Conservation (phyloP, 2,888 invertebrate species). For the Pilophorus perplexus region DNA sequence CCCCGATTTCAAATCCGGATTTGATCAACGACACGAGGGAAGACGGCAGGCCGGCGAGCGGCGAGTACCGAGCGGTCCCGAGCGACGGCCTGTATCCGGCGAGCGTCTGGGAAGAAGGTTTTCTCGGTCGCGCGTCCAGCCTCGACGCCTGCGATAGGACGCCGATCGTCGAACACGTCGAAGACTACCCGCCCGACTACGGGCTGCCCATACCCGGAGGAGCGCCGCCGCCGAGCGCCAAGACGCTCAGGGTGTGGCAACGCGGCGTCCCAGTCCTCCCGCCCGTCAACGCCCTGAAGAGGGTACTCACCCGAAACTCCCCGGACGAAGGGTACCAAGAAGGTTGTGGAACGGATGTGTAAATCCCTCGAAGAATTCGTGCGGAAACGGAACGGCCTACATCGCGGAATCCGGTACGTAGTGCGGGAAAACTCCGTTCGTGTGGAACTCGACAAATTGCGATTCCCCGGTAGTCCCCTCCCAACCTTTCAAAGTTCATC, state of each 20-base stretch:
- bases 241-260: slow-evolving; percentile 84
- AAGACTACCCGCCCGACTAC: slow-evolving; percentile 73
- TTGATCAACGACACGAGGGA: slow-evolving; percentile 78
- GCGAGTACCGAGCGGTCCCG: slow-evolving; percentile 75
- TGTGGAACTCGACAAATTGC: too few relatives aligned
- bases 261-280: slow-evolving; percentile 81
- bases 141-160: slow-evolving; percentile 62
- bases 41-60: slow-evolving; percentile 63
- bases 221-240: slow-evolving; percentile 61
- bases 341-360: slow-evolving; percentile 89
- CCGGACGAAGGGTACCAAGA: slow-evolving; percentile 90
- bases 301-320: slow-evolving; percentile 79
- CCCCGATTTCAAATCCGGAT: slow-evolving; percentile 75
- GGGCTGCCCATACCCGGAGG: slow-evolving; percentile 64
- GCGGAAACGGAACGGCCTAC: too few relatives aligned
- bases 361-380: too few relatives aligned
- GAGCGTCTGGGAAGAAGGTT: slow-evolving; percentile 70
- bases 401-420: too few relatives aligned
- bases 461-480: too few relatives aligned
- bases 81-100: slow-evolving; percentile 76
- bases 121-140: slow-evolving; percentile 54
- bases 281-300: slow-evolving; percentile 79
- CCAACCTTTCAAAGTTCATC: too few relatives aligned
- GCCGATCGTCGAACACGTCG: slow-evolving; percentile 67
- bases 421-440: too few relatives aligned